A percentile compares a stretch with the other conserved stretches of the same genome.
phyloP scores from a whole-genome alignment of 2,113 vertebrate species.

The Anolis carolinensis region DNA sequence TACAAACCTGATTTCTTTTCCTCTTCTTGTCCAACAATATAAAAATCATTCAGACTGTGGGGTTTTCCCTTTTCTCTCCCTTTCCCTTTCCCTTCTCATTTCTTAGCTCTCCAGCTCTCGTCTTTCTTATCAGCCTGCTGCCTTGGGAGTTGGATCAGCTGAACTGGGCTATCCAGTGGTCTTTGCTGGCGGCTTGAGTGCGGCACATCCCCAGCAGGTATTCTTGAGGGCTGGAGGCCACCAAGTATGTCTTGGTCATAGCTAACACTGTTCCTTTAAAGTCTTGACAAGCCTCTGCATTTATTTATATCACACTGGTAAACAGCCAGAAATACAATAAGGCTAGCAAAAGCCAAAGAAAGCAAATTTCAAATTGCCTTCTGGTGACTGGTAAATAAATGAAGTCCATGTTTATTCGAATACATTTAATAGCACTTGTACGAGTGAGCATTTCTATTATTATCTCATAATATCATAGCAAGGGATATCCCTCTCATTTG shows the following conservation, averaged over 20 bases:
- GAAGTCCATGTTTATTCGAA: background rate
- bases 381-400: background rate
- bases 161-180: constrained; percentile 86
- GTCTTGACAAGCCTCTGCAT: constrained; percentile 1
- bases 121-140: constrained; percentile 89
- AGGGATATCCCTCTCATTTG: background rate
- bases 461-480: background rate
- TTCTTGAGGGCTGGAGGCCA: constrained; percentile 44
- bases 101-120: constrained; percentile 92
- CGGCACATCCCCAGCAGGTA: constrained; percentile 91
- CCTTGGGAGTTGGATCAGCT: constrained; percentile 82
- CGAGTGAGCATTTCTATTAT: background rate
- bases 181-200: constrained; percentile 82
- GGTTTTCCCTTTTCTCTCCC: constrained; percentile 41
- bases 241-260: constrained; percentile 2
- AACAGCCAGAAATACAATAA: constrained; percentile 19
- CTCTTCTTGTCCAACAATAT: constrained; percentile 41
- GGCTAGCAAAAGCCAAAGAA: background rate
- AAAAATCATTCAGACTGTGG: constrained; percentile 43
- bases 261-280: constrained; percentile 22
- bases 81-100: constrained; percentile 65
- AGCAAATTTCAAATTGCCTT: background rate
- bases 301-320: background rate
- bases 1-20: constrained; percentile 35
- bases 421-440: background rate